Base-by-base conservation (phyloP, 2,888 invertebrate genomes). In the Apamea anceps region DNA sequence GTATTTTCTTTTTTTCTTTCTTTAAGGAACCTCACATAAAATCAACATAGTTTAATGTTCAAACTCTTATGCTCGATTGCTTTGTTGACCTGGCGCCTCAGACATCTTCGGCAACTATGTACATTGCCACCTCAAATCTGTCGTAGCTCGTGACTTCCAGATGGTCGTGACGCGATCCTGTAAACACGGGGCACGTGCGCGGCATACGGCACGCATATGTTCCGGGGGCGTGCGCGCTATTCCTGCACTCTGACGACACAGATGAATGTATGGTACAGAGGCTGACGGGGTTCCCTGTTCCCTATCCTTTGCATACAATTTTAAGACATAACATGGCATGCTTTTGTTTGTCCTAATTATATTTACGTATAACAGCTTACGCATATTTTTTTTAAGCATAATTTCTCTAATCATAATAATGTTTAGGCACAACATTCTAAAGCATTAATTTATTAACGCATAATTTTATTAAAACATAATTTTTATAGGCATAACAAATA, bases 121-220 rank as follows among this genome's bases (percentile, higher is more conserved):
- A n/a, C n/a, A 18, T 13, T 80, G 54, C 84, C 68, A 32, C 80
- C 80, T 84, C 79, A 84, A 66, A 28, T 54, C 25, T 37, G 4
- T 54, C 71, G 1, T 60, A 42, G 12, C 77, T 84, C 85, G 45
- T 37, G 21, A 32, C 32, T 54, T 28, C 78, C 86, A 89, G 85
- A 83, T 85, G 90, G 75, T 65, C 60, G 76, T 89, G 89, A 88
- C 88, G 88, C 72, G 66, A 25, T 63, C 65, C 79, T 66, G 84
- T 88, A 88, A 87, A 88, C 89, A 89, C 42, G 13, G 70, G 80
- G 80, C 89, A 88, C 88, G 88, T 89, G 88, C 86, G 71, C 18
- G 75, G 70, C 87, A 84, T 83, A 80, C 85, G 83, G 63, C 77
- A 57, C 72, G 79, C 89, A 82, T 80, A 79, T 87, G 87, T 76